A percentile compares a stretch with the other conserved stretches of the same genome.
Evolutionary conservation across 2,113 vertebrate species (phyloP).

Genomic region (Procapra przewalskii): DNA sequence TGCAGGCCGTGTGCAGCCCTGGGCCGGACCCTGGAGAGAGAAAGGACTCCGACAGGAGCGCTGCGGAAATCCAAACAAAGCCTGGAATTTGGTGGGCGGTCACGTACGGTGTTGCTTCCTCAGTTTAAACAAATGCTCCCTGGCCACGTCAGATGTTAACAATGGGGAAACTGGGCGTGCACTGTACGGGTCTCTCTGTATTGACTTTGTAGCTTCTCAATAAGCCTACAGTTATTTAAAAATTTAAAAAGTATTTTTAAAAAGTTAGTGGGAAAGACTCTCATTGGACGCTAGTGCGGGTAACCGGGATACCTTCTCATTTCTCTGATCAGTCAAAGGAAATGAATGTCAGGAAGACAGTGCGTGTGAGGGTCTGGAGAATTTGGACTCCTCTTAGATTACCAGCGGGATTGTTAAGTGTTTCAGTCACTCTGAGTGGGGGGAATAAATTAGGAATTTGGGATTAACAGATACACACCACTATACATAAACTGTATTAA

Average conservation of each 20-base stretch:
- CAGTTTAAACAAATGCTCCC: not conserved
- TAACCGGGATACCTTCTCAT: not conserved
- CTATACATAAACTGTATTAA: too few species aligned
- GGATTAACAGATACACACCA: not conserved
- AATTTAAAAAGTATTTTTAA: not conserved
- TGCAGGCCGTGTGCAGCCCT: fast-evolving
- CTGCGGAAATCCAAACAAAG: not conserved
- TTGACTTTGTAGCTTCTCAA: not conserved
- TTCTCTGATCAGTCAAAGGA: not conserved
- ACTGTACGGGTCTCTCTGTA: too few species aligned
- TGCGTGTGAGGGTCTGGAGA: not conserved
- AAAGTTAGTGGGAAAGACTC: not conserved
- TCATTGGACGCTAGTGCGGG: not conserved
- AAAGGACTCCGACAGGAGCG: not conserved
- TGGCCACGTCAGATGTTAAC: not conserved
- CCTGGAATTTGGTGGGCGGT: not conserved
- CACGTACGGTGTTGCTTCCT: not conserved
- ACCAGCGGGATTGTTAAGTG: not conserved
- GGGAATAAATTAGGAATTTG: not conserved
- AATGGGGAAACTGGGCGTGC: not conserved
- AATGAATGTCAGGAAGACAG: not conserved
- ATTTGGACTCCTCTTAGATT: not conserved
- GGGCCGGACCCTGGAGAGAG: not conserved
- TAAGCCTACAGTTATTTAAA: not conserved
- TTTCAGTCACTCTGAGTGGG: not conserved